A percentile compares a stretch with the other conserved stretches of the same genome.
These are phyloP conservation scores for Camponotus floridanus DNA, from an alignment of 1,140 invertebrate genomes.

Conservation along the genomic window DNA sequence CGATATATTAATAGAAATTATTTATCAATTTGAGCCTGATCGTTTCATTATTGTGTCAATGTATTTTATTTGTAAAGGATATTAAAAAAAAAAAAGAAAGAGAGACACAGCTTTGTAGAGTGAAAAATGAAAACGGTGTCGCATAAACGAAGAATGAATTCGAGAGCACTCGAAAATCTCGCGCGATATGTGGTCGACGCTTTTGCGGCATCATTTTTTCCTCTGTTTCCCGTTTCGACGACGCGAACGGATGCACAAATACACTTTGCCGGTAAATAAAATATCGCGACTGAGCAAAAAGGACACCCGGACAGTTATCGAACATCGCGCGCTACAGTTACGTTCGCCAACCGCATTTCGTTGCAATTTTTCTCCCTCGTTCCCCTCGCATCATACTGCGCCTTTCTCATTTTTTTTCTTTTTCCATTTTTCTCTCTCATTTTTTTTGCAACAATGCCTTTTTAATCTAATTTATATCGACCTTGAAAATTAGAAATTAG, in stretches of 20 bases:
- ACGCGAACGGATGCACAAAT: conserved; percentile 60
- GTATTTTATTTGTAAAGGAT: too few species aligned
- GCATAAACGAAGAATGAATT: conserved; percentile 24
- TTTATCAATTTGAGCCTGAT: too few species aligned
- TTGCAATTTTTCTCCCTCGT: conserved; percentile 56
- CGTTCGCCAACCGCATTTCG: conserved; percentile 31
- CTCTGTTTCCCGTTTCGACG: conserved; percentile 52
- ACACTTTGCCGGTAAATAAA: conserved; percentile 73
- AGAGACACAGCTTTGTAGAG: not conserved
- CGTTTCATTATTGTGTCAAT: too few species aligned
- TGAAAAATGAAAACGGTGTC: not conserved
- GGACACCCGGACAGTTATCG: conserved; percentile 72
- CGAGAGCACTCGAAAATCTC: conserved; percentile 44
- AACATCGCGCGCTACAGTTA: conserved; percentile 69
- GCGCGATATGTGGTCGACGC: conserved; percentile 24
- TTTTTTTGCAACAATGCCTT: too few species aligned
- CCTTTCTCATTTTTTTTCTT: not conserved
- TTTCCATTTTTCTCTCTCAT: not conserved
- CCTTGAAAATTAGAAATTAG: not conserved
- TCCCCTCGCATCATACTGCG: not conserved
- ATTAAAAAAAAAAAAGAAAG: not conserved
- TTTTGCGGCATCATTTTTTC: conserved; percentile 64
- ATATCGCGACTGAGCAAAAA: conserved; percentile 70
- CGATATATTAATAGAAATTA: too few species aligned
- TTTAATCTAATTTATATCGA: not conserved